Evolutionary conservation across 2,113 vertebrate genomes (phyloP).

Genomic region (Bungarus multicinctus): DNA sequence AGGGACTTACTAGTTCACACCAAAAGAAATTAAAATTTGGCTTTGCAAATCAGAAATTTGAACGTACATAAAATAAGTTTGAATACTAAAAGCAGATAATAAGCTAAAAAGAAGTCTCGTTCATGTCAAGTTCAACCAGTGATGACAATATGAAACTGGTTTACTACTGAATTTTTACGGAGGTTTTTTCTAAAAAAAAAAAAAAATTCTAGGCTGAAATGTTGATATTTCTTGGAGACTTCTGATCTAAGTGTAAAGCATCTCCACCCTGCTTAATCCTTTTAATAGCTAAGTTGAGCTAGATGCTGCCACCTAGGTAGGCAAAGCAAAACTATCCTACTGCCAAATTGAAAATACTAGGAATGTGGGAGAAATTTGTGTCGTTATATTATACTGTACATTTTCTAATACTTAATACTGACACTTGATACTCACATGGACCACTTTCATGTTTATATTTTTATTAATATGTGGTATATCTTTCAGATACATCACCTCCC

Average conservation of each 20-base stretch:
- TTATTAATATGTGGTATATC: background rate
- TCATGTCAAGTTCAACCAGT: background rate
- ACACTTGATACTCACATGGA: background rate
- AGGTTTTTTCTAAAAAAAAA: background rate
- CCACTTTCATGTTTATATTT: background rate
- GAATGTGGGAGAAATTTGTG: background rate
- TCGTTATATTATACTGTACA: background rate
- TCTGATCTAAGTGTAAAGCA: background rate
- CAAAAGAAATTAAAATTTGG: fast-evolving
- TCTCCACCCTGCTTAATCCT: background rate
- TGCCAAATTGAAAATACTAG: background rate
- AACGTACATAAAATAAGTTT: background rate
- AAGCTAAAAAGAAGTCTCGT: background rate
- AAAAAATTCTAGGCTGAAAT: background rate
- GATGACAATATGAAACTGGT: background rate
- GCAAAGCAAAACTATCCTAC: background rate
- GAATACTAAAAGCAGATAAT: background rate
- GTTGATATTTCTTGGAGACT: background rate
- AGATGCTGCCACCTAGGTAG: background rate
- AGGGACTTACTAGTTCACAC: background rate
- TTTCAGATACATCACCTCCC: background rate
- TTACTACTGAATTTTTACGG: background rate
- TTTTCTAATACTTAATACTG: background rate
- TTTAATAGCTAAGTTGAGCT: background rate
- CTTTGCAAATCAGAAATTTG: background rate